Percentiles rank a stretch among this genome's conserved stretches.
phyloP scores from a whole-genome alignment of 2,113 vertebrate species.

The Alces alces region DNA sequence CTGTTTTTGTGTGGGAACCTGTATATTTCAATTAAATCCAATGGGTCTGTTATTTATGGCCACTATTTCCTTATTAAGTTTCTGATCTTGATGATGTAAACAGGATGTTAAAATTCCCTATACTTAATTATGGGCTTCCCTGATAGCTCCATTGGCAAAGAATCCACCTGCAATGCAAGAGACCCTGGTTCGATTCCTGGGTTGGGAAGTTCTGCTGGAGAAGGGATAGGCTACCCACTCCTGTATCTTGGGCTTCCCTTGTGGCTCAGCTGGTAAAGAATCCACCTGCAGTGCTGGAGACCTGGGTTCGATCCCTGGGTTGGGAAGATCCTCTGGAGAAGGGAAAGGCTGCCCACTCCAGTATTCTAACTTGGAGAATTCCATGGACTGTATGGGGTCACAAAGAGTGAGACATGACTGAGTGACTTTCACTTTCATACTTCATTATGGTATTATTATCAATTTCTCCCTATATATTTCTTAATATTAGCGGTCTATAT shows the following conservation, averaged over 20 bases:
- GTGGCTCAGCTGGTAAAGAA: too few species aligned
- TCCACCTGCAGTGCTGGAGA: too few species aligned
- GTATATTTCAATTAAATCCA: neutral
- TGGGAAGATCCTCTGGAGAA: neutral
- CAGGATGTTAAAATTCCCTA: neutral
- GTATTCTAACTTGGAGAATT: neutral
- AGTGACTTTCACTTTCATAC: neutral
- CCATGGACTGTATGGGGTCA: neutral
- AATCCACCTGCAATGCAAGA: neutral
- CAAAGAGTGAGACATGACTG: neutral
- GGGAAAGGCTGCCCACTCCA: neutral
- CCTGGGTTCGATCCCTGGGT: too few species aligned
- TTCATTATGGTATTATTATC: neutral
- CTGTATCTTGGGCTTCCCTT: too few species aligned
- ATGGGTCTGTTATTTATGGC: neutral
- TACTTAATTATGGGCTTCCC: neutral
- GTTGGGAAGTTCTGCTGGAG: neutral
- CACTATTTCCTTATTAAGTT: neutral
- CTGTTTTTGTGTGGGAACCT: neutral
- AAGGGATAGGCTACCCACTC: too few species aligned
- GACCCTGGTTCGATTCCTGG: rapidly evolving
- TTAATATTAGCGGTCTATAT: neutral
- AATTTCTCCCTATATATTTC: neutral
- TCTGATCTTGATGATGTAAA: neutral
- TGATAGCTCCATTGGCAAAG: neutral